Base-by-base conservation (phyloP, 2,888 invertebrate species). In the Malthinus seriepunctatus region DNA sequence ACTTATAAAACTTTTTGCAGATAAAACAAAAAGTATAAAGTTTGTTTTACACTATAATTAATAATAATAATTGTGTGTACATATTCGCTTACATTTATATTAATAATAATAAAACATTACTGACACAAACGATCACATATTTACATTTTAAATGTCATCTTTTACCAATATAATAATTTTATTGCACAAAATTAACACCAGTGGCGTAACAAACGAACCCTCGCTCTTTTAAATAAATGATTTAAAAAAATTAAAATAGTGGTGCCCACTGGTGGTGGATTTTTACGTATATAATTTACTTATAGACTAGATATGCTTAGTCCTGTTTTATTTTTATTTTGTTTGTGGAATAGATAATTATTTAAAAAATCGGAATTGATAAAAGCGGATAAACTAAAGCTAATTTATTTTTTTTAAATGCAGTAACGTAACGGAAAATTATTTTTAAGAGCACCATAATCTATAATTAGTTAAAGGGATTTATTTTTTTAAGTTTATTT, bases 251-350 rank as follows among this genome's bases (percentile, higher is more conserved):
- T 9, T 11, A 11, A 37, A 4, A 11, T 42, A 42, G 15, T 42
- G 39, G 39, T 12, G 39, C 39, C 39, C 10, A 42, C 15, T 42
- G n/a, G 39, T 15, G n/a, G 39, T 15, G 15, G 23, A 15, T 42
- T 42, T 42, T 42, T 42, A 42, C 39, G 23, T 23, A 42, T 15
- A 42, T 42, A 42, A 14, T 49, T 58, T 54, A 58, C 53, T 58
- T 58, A 53, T 15, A 58, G 58, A 58, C 58, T 58, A 58, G 58
- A 58, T 58, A 58, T 52, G 37, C 48, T 51, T 58, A 49, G 44
- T 44, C 57, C 37, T 33, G 51, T 31, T 12, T 32, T 23, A 23
- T 23, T 23, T 23, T 23, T 23, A 23, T 51, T 51, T 33, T 45
- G 47, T 35, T 58, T 31, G 39, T 49, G 48, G 54, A 54, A 54